These are phyloP conservation scores for Amphipoea lucens DNA, from an alignment of 2,888 invertebrate genomes.

Conservation along the genomic window DNA sequence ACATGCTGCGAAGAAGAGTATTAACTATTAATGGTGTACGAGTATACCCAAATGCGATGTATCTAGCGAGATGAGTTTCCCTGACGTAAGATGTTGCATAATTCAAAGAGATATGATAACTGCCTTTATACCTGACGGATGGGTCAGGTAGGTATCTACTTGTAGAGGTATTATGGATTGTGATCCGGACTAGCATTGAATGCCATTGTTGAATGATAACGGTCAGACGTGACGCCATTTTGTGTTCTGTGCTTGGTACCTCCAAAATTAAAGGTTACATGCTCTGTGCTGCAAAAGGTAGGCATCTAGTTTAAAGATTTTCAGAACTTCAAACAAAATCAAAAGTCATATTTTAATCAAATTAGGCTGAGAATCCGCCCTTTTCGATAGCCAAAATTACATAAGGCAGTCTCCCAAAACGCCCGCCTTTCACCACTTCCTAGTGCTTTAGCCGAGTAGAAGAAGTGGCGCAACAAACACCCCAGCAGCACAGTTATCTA, in stretches of 20 bases:
- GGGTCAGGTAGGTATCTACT: neutral
- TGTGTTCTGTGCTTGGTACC: neutral
- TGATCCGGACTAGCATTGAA: constrained; percentile 6
- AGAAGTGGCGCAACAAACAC: neutral
- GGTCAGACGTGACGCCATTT: neutral
- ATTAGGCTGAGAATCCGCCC: neutral
- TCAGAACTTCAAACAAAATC: neutral
- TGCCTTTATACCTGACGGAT: neutral
- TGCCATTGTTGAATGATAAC: constrained; percentile 14
- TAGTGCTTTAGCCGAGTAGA: neutral
- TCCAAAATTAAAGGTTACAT: neutral
- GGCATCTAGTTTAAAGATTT: neutral
- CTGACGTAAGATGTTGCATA: constrained; percentile 12
- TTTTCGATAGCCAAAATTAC: neutral
- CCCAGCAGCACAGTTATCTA: neutral
- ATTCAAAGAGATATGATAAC: constrained; percentile 6
- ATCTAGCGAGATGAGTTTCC: neutral
- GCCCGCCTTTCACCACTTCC: neutral
- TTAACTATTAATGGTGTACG: constrained; percentile 25
- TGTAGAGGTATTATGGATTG: neutral
- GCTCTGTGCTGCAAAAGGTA: neutral
- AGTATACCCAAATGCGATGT: neutral
- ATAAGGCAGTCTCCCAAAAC: neutral
- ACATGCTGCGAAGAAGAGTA: constrained; percentile 10
- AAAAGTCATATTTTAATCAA: neutral